Evolutionary conservation across 2,113 vertebrate species (phyloP), one percentile per base, ranked within the genome.

Genomic region (Vicugna pacos): DNA sequence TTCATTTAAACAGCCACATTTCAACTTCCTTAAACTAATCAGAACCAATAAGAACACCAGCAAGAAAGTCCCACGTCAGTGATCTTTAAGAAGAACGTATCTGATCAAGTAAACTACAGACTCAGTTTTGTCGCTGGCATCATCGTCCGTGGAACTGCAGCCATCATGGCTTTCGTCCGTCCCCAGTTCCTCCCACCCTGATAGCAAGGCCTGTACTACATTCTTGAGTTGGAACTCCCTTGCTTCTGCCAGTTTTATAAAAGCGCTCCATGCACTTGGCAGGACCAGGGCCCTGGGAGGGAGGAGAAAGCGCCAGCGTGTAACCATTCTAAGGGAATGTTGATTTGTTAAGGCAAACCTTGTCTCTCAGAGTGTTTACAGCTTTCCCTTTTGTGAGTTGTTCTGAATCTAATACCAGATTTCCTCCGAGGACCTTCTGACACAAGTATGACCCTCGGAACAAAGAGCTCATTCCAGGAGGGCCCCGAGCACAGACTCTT

Each of bases 381-480:
- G 54, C 60, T 64, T 91, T 97, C 76, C 79, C 93, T 72, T 95
- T 98, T 97, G 95, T 97, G 84, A 91, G 84, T 73, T 42, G n/a
- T n/a, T 80, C 95, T 96, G 97, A 98, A 94, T 60, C 92, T 97
- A 93, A 24, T 58, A 79, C 92, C 95, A 67, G 87, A 96, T 98
- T 98, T 96, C 97, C 93, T 89, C 38, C 91, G 20, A 67, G 84
- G 94, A 95, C 93, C 94, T 91, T 83, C 77, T 88, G 56, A 50
- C 86, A 82, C 62, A 77, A 75, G 83, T 0, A 1, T 93, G 30
- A 87, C 86, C 89, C 82, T 94, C 32, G 92, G 95, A 97, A 98
- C 96, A 96, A 97, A 98, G 98, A 96, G 91, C 83, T 92, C 26
- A 16, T 98, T 98, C 62, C 94, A 88, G 72, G 50, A 54, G 73